A percentile compares a stretch with the other conserved stretches of the same genome.
phyloP scores from a whole-genome alignment of 1,140 invertebrate genomes.

The Helicoverpa zea region DNA sequence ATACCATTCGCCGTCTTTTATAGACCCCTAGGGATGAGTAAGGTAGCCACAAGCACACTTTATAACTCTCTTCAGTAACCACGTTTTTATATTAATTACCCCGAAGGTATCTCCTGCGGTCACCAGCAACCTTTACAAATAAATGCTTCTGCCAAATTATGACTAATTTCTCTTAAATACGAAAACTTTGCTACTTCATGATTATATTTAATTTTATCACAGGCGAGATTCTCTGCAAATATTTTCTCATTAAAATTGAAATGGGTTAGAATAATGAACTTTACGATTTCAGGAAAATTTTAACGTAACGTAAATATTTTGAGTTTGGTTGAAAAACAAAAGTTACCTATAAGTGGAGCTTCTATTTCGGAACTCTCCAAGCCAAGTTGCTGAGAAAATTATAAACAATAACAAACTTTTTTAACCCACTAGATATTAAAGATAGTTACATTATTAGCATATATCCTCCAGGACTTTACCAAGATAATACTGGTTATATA shows the following conservation, averaged over 20 bases:
- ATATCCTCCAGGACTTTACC: too few species aligned
- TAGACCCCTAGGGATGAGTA: not conserved
- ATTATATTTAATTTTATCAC: conserved; percentile 22
- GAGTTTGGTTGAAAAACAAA: conserved; percentile 21
- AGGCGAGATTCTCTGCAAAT: conserved; percentile 22
- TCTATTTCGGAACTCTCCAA: not conserved
- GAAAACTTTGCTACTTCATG: conserved; percentile 1
- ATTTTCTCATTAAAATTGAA: conserved; percentile 38
- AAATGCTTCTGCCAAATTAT: conserved; percentile 14
- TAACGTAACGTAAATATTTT: conserved; percentile 31
- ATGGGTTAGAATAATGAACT: conserved; percentile 30
- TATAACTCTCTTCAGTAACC: conserved; percentile 13
- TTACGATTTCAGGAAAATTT: conserved; percentile 8
- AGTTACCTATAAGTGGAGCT: not conserved
- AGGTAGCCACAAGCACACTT: conserved; percentile 2
- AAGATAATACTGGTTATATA: too few species aligned
- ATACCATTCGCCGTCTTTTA: not conserved
- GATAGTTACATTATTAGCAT: too few species aligned
- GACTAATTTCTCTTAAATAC: not conserved
- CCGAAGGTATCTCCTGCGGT: conserved; percentile 1
- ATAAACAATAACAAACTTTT: not conserved
- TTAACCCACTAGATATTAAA: too few species aligned
- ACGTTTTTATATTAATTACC: conserved; percentile 15
- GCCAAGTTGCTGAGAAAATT: conserved; percentile 1
- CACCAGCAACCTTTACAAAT: not conserved